These are phyloP conservation scores for Manis crassicaudata DNA, from an alignment of 2,797 vertebrate genomes.

Conservation along the genomic window DNA sequence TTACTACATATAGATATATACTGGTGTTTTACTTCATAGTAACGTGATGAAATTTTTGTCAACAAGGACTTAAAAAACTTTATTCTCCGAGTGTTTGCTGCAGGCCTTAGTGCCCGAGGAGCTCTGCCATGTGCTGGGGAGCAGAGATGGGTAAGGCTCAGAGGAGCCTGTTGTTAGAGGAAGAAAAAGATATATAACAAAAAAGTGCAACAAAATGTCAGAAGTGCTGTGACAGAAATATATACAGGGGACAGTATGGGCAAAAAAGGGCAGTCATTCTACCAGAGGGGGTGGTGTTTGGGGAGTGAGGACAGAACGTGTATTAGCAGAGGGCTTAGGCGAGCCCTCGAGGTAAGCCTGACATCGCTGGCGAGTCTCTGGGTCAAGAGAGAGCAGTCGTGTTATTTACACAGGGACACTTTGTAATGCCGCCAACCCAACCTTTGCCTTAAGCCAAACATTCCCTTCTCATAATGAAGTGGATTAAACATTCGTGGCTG, in stretches of 20 bases:
- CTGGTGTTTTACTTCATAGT: neutral
- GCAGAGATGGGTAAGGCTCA: neutral
- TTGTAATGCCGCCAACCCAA: accelerated
- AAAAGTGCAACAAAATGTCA: accelerated
- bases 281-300: too few species aligned
- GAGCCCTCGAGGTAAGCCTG: neutral
- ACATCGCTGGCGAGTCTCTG: neutral
- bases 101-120: neutral
- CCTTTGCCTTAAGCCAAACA: neutral
- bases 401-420: neutral
- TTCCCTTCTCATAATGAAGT: neutral
- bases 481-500: neutral
- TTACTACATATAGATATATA: neutral
- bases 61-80: neutral
- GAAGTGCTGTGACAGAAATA: accelerated
- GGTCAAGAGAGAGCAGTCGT: neutral
- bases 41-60: neutral
- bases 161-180: neutral
- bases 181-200: neutral
- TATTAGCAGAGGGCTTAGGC: neutral
- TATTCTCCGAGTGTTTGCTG: neutral
- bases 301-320: too few species aligned
- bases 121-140: neutral
- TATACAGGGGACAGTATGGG: accelerated
- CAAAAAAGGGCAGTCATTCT: neutral